A percentile compares a stretch with the other conserved stretches of the same genome.
These are phyloP conservation scores for Uria lomvia DNA, from an alignment of 2,113 vertebrate genomes.

Conservation along the genomic window DNA sequence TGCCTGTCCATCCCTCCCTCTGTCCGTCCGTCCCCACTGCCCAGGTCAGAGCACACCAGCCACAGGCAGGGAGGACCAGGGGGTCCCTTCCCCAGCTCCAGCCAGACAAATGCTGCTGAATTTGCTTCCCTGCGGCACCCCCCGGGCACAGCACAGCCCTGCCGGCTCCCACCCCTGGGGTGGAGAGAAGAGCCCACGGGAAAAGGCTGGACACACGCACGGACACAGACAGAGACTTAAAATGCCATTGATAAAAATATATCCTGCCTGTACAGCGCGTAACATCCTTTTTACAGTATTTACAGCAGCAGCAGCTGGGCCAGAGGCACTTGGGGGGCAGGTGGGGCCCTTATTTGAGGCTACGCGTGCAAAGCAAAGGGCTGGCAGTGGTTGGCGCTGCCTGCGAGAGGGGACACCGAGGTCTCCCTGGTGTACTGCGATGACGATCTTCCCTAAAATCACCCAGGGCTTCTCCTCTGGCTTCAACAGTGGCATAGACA, in stretches of 20 bases:
- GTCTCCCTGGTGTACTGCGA: accelerated
- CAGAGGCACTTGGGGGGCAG: not conserved
- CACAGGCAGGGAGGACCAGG: too few relatives aligned
- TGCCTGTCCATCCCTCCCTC: not conserved
- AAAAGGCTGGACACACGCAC: not conserved
- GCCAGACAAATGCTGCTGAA: not conserved
- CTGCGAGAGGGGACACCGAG: not conserved
- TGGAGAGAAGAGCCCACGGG: accelerated
- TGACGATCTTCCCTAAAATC: not conserved
- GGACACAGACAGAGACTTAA: not conserved
- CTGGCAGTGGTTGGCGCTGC: not conserved
- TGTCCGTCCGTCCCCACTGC: too few relatives aligned
- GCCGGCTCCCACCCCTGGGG: not conserved
- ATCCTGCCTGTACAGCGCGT: not conserved
- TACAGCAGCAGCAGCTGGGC: not conserved
- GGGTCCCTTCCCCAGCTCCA: not conserved
- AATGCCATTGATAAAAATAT: not conserved
- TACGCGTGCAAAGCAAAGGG: not conserved
- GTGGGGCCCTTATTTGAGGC: not conserved
- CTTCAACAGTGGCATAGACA: not conserved
- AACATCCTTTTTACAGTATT: not conserved
- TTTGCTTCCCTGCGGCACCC: too few relatives aligned
- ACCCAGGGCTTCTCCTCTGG: not conserved
- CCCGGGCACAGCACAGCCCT: not conserved
- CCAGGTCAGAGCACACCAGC: not conserved